Conservation (phyloP, 2,797 vertebrate genomes). For the Neosalanx taihuensis region DNA sequence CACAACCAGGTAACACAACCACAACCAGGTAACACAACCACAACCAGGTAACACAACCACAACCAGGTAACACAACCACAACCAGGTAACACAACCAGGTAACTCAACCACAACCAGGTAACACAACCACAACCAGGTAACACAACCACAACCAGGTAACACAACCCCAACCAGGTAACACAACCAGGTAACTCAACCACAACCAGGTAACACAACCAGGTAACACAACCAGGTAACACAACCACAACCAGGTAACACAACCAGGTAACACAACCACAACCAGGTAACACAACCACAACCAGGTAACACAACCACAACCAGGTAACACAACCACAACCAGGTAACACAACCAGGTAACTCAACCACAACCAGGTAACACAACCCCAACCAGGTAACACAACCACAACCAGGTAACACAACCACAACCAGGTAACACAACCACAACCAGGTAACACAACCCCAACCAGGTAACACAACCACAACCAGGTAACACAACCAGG, state of each 20-base stretch:
- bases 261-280: background rate
- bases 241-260: background rate
- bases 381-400: no score
- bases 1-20: no score
- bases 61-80: background rate
- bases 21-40: no score
- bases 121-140: no score
- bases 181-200: background rate
- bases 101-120: background rate
- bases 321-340: conserved; percentile 53
- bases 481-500: background rate
- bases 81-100: background rate
- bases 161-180: background rate
- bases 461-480: background rate
- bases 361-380: background rate
- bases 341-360: background rate
- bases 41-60: background rate
- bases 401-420: no score
- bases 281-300: background rate
- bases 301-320: conserved; percentile 79
- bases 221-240: no score
- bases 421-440: no score
- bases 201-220: no score
- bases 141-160: background rate
- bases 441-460: no score